Evolutionary conservation across 2,797 vertebrate species (phyloP).

Genomic region (Ctenosaura bakeri): DNA sequence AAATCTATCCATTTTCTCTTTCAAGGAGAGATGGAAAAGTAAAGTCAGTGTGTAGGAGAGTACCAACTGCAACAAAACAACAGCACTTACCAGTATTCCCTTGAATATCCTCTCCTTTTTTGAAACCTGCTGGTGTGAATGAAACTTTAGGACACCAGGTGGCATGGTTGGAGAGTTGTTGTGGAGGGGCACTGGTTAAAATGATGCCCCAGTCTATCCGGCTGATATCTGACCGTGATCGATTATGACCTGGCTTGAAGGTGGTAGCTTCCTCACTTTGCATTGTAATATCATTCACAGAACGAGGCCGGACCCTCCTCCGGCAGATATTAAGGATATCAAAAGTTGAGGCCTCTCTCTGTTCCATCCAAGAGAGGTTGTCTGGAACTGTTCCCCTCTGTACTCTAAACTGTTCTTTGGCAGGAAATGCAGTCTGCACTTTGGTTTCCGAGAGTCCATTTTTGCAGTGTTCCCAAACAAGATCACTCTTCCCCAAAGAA

Average conservation of each 20-base stretch:
- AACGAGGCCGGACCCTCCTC: constrained; percentile 91
- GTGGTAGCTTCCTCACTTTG: constrained; percentile 85
- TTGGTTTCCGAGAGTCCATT: constrained; percentile 83
- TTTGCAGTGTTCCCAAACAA: constrained; percentile 83
- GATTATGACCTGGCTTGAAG: constrained; percentile 92
- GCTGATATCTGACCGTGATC: constrained; percentile 90
- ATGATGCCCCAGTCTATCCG: constrained; percentile 79
- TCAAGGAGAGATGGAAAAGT: constrained; percentile 29
- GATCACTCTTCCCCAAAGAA: constrained; percentile 73
- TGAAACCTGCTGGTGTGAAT: constrained; percentile 67
- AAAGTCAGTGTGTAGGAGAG: background rate
- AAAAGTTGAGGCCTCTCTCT: constrained; percentile 80
- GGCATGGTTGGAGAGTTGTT: constrained; percentile 69
- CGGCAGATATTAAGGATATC: constrained; percentile 88
- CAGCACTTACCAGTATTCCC: constrained; percentile 82
- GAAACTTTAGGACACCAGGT: constrained; percentile 69
- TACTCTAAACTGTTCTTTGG: constrained; percentile 78
- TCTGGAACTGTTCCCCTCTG: constrained; percentile 77
- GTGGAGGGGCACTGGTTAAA: constrained; percentile 71
- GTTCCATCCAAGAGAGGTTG: constrained; percentile 81
- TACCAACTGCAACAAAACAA: constrained; percentile 25
- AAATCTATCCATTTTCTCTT: background rate
- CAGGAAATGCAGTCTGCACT: constrained; percentile 77
- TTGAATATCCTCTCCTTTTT: constrained; percentile 77
- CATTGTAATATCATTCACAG: constrained; percentile 92